These are phyloP conservation scores for Anodontia alba DNA, from an alignment of 2,888 invertebrate genomes.

Conservation along the genomic window DNA sequence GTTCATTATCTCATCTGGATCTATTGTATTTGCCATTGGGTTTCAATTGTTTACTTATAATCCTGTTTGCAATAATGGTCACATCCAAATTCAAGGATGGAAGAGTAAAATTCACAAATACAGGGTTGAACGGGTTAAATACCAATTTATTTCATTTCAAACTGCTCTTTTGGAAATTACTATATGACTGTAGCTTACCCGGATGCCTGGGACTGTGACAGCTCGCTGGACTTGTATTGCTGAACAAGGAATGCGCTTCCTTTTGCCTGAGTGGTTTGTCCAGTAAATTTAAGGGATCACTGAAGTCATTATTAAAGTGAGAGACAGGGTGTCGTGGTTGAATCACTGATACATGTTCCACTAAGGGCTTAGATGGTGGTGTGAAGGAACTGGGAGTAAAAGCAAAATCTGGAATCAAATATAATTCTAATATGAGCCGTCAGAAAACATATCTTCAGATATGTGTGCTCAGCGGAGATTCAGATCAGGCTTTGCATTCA, in stretches of 20 bases:
- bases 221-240: constrained; percentile 66
- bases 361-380: constrained; percentile 74
- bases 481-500: too few relatives aligned
- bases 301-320: constrained; percentile 53
- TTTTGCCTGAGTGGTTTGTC: constrained; percentile 74
- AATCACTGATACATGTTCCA: constrained; percentile 82
- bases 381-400: constrained; percentile 55
- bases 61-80: too few relatives aligned
- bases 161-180: too few relatives aligned
- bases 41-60: too few relatives aligned
- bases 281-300: constrained; percentile 75
- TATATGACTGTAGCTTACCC: constrained; percentile 57
- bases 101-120: too few relatives aligned
- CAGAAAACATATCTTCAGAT: too few relatives aligned
- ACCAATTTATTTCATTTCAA: too few relatives aligned
- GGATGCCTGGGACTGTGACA: constrained; percentile 74
- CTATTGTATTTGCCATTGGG: background rate
- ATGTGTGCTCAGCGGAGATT: too few relatives aligned
- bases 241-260: constrained; percentile 65
- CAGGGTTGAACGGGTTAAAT: too few relatives aligned
- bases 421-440: background rate
- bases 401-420: constrained; percentile 63
- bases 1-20: background rate
- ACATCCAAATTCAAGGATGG: too few relatives aligned
- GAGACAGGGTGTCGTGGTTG: constrained; percentile 71